phyloP scores from a whole-genome alignment of 2,113 vertebrate genomes.

The Chlorocebus sabaeus region DNA sequence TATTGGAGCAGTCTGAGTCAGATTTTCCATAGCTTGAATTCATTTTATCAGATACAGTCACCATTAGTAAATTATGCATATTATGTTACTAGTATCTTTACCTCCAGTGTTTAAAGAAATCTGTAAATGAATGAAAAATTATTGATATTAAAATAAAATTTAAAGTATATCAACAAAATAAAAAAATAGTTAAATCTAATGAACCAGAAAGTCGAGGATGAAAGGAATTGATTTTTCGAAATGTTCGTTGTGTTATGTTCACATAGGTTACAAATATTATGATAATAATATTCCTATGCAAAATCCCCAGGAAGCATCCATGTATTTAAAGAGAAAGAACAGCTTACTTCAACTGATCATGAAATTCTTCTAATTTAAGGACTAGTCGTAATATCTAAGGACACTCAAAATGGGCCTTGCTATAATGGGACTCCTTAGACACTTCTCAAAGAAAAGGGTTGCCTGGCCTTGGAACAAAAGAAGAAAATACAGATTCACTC shows the following conservation, averaged over 20 bases:
- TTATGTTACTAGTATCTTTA: neutral
- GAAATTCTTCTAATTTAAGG: neutral
- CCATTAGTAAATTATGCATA: neutral
- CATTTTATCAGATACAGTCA: neutral
- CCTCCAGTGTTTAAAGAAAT: neutral
- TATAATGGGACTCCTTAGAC: neutral
- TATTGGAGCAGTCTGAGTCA: neutral
- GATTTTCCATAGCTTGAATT: conserved; percentile 3
- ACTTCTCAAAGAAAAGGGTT: neutral
- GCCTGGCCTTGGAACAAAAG: neutral
- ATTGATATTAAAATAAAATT: conserved; percentile 5
- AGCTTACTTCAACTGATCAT: neutral
- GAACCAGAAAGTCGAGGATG: neutral
- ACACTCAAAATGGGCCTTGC: neutral
- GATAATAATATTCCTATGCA: neutral
- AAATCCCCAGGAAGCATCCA: neutral
- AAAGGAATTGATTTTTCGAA: neutral
- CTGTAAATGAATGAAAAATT: neutral
- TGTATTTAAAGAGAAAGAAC: neutral
- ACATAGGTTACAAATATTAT: neutral
- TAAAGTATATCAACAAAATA: neutral
- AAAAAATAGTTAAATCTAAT: neutral
- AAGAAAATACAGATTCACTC: neutral
- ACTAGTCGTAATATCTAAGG: neutral
- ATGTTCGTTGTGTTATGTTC: neutral